Conservation (phyloP, 2,113 vertebrate genomes). For the Zeus faber region DNA sequence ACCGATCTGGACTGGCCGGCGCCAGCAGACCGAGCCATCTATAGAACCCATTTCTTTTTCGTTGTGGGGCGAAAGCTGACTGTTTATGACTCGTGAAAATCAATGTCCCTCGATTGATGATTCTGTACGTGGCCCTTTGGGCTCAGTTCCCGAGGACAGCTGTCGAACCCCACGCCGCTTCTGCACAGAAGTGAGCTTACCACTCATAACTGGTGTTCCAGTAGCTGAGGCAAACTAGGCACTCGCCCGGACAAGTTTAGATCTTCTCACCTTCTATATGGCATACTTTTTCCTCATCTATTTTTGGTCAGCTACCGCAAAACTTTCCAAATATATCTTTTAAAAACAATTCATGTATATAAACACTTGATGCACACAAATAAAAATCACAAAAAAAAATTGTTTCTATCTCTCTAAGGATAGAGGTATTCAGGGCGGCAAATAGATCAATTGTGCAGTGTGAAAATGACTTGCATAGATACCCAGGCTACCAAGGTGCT, state of each 20-base stretch:
- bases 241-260: constrained; percentile 6
- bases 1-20: constrained; percentile 56
- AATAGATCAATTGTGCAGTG: too few species aligned
- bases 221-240: constrained; percentile 6
- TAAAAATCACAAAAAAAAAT: too few species aligned
- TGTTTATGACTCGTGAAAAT: too few species aligned
- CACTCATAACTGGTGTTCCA: constrained; percentile 51
- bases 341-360: constrained; percentile 17
- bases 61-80: constrained; percentile 31
- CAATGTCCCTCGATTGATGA: constrained; percentile 52
- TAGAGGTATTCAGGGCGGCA: too few species aligned
- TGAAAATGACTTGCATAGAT: too few species aligned
- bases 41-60: constrained; percentile 46
- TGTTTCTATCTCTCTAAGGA: too few species aligned
- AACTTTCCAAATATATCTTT: neutral
- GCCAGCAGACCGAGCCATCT: constrained; percentile 49
- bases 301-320: neutral
- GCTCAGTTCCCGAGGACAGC: constrained; percentile 40
- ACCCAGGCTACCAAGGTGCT: too few species aligned
- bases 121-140: constrained; percentile 38
- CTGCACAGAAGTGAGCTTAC: constrained; percentile 21
- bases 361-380: too few species aligned
- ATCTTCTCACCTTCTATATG: constrained; percentile 27
- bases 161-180: constrained; percentile 17
- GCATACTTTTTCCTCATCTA: constrained; percentile 7